phyloP scores from a whole-genome alignment of 2,888 invertebrate species.

The Calameuta filiformis region DNA sequence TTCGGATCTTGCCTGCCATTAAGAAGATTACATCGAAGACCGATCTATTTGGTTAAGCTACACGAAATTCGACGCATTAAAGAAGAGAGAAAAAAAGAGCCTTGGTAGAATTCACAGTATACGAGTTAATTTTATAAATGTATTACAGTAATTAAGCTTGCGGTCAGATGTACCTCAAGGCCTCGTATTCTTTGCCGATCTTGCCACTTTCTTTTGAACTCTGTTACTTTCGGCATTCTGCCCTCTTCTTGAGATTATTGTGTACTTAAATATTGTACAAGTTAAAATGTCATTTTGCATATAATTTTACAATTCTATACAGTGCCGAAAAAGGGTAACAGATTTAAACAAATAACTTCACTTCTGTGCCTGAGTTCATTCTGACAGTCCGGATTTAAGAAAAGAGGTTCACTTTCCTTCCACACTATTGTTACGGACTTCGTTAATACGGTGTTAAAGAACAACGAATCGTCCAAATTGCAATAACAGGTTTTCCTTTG shows the following conservation, averaged over 20 bases:
- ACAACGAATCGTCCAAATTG: neutral
- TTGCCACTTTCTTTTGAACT: neutral
- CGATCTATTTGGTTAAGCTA: constrained; percentile 51
- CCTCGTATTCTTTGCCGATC: neutral
- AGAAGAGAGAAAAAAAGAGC: neutral
- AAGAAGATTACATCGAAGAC: constrained; percentile 60
- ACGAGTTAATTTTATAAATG: neutral
- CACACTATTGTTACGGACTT: neutral
- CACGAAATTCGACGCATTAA: neutral
- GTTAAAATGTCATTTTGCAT: neutral
- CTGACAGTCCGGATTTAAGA: neutral
- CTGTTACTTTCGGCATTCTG: neutral
- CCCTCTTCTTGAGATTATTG: neutral
- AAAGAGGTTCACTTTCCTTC: neutral
- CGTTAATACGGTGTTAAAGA: neutral
- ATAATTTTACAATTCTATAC: neutral
- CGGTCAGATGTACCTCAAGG: neutral
- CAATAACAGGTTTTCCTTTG: neutral
- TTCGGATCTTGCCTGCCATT: constrained; percentile 58
- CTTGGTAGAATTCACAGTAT: neutral
- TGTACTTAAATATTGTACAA: neutral
- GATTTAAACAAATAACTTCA: neutral
- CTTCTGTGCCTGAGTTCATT: neutral
- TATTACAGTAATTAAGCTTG: neutral
- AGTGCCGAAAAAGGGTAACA: neutral